Evolutionary conservation across 2,888 invertebrate genomes (phyloP).

Genomic region (Brachyopa scutellaris): DNA sequence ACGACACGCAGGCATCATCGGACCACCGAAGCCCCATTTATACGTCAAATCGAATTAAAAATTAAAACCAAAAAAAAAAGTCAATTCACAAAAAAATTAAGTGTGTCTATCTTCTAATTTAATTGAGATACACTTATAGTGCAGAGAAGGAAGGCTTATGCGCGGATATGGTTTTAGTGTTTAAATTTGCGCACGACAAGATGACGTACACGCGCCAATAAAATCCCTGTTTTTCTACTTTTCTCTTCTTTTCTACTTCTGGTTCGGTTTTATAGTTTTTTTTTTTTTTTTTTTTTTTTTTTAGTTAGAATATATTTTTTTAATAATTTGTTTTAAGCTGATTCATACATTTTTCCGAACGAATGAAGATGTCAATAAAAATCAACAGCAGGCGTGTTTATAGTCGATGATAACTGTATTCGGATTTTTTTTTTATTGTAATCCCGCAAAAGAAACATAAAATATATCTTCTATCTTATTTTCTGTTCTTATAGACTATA

Average conservation of each 20-base stretch:
- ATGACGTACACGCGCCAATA: constrained; percentile 42
- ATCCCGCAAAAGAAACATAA: constrained; percentile 27
- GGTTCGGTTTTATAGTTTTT: constrained; percentile 14
- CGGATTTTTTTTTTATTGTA: constrained; percentile 38
- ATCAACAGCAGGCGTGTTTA: constrained; percentile 27
- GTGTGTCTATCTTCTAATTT: constrained; percentile 28
- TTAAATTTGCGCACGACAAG: constrained; percentile 41
- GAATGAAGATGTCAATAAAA: constrained; percentile 52
- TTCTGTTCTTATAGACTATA: neutral
- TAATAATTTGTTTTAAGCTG: constrained; percentile 29
- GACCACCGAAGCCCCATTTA: constrained; percentile 12
- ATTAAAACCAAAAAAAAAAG: constrained; percentile 7
- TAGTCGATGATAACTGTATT: constrained; percentile 21
- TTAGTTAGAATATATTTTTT: neutral
- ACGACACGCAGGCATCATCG: constrained; percentile 9
- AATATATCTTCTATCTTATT: constrained; percentile 7
- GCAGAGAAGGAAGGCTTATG: neutral
- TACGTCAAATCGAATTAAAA: constrained; percentile 32
- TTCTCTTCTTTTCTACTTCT: constrained; percentile 22
- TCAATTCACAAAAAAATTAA: constrained; percentile 10
- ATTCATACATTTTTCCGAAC: constrained; percentile 1
- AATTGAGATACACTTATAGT: constrained; percentile 34
- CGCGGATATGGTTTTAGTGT: constrained; percentile 26
- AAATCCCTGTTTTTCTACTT: constrained; percentile 2
- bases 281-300: neutral